Evolutionary conservation across 2,888 invertebrate genomes (phyloP).

Genomic region (Caprella mutica): DNA sequence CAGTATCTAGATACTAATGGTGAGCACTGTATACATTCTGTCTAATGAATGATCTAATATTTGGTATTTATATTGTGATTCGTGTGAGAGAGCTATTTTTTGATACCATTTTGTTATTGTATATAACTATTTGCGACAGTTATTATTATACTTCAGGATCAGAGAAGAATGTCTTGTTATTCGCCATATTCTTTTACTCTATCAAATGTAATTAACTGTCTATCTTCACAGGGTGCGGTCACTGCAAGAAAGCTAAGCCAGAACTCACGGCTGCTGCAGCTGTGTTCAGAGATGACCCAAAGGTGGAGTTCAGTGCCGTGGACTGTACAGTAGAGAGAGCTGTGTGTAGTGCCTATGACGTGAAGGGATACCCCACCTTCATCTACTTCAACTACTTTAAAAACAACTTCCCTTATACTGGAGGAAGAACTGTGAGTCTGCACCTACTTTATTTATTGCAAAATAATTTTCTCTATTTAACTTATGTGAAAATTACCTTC

Average conservation of each 20-base stretch:
- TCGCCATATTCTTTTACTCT: too few species aligned
- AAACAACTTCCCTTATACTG: constrained; percentile 57
- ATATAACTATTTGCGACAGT: too few species aligned
- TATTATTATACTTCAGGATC: too few species aligned
- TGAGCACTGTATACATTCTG: too few species aligned
- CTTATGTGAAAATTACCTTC: too few species aligned
- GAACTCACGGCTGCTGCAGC: constrained; percentile 65
- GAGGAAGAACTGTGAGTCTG: constrained; percentile 50
- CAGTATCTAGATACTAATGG: too few species aligned
- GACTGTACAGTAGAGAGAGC: constrained; percentile 58
- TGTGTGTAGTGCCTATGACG: constrained; percentile 57
- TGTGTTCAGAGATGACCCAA: constrained; percentile 59
- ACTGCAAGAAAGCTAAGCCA: constrained; percentile 77
- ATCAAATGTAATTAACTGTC: too few species aligned
- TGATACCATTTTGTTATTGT: too few species aligned
- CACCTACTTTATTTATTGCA: background rate
- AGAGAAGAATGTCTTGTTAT: too few species aligned
- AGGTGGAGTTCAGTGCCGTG: constrained; percentile 67
- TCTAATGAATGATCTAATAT: too few species aligned
- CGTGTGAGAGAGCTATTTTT: too few species aligned
- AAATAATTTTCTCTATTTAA: background rate
- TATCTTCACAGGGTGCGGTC: constrained; percentile 69
- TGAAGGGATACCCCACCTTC: constrained; percentile 74
- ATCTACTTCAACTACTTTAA: constrained; percentile 74
- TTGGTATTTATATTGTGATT: too few species aligned